A percentile compares a stretch with the other conserved stretches of the same genome.
phyloP scores from a whole-genome alignment of 1,140 invertebrate genomes.

The Metaphire vulgaris region DNA sequence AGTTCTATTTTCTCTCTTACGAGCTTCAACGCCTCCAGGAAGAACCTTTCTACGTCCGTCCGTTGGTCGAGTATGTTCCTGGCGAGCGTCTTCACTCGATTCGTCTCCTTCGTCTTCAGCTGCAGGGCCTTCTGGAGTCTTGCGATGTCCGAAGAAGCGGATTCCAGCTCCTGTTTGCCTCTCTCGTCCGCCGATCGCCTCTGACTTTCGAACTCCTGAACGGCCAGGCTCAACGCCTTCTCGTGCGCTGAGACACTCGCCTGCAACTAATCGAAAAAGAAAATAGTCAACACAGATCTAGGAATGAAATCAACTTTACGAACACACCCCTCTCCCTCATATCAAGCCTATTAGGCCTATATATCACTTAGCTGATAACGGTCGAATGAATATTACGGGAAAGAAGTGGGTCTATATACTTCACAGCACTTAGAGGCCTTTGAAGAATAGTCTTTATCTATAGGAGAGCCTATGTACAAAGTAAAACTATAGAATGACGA shows the following conservation, averaged over 20 bases:
- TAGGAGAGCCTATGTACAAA: no score
- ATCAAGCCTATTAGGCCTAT: no score
- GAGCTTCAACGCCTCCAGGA: conserved; percentile 46
- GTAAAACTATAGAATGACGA: no score
- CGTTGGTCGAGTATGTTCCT: conserved; percentile 51
- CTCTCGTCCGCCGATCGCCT: conserved; percentile 35
- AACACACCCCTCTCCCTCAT: no score
- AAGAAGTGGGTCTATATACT: no score
- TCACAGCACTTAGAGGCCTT: no score
- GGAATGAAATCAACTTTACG: no score
- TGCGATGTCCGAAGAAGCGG: conserved; percentile 42
- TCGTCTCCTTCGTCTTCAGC: conserved; percentile 51
- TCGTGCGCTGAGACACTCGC: conserved; percentile 46
- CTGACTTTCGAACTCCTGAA: conserved; percentile 49
- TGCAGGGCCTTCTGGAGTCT: conserved; percentile 49
- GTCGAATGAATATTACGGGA: no score
- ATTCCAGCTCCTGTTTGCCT: conserved; percentile 41
- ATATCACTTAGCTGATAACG: no score
- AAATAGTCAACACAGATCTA: no score
- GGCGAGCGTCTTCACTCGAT: conserved; percentile 49
- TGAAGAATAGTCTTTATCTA: no score
- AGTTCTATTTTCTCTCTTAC: conserved; percentile 47
- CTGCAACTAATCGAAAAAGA: conserved; percentile 38
- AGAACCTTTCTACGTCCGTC: conserved; percentile 51
- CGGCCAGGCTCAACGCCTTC: conserved; percentile 47